Evolutionary conservation across 2,113 vertebrate genomes (phyloP), one percentile per base, ranked within the genome.

Genomic region (Apeltes quadracus): DNA sequence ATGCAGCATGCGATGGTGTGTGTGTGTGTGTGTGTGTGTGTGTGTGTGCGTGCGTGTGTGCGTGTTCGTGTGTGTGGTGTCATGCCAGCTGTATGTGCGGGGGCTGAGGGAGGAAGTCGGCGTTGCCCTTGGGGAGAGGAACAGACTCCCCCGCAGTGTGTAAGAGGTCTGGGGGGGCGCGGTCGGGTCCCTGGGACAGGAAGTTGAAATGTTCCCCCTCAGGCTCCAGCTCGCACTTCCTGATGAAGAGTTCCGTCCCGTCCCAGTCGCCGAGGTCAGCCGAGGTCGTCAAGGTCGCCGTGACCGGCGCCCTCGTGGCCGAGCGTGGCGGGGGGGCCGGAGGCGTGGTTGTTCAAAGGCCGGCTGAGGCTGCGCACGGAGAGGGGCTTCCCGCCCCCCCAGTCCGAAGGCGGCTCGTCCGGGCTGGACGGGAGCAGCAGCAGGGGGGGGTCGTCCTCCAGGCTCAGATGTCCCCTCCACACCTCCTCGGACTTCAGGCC

Each of bases 361-460:
- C 94, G 95, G 88, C 95, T 95, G 84, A 99, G 94, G 84, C 97
- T 96, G 89, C 98, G 96, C 76, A 94, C 95, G 20, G 98, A 98
- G 80, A 96, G 89, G 63, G 96, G 97, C 84, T 98, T 97, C 57
- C 95, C 90, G 84, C 92, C 39, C 55, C 75, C 75, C 87, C 87
- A 85, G 81, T 90, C 82, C 69, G 87, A 50, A 38, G 83, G 43
- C 9, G 25, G 78, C 61, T 11, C 93, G 56, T 94, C 92, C 38
- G 89, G 85, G 83, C 88, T 84, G 3, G 96, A 94, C 61, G 91
- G 94, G 84, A 96, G 93, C 34, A 96, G 94, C 75, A 96, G 83
- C 80, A 97, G 89, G 77, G 95, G 92, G 85, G 95, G 92, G 85
- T 97, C 95, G 18, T 95, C 95, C 75, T 96, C 96, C 75, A 94